Evolutionary conservation across 2,888 invertebrate species (phyloP), one percentile per base, ranked within the genome.

Genomic region (Rhodophaea formosa): DNA sequence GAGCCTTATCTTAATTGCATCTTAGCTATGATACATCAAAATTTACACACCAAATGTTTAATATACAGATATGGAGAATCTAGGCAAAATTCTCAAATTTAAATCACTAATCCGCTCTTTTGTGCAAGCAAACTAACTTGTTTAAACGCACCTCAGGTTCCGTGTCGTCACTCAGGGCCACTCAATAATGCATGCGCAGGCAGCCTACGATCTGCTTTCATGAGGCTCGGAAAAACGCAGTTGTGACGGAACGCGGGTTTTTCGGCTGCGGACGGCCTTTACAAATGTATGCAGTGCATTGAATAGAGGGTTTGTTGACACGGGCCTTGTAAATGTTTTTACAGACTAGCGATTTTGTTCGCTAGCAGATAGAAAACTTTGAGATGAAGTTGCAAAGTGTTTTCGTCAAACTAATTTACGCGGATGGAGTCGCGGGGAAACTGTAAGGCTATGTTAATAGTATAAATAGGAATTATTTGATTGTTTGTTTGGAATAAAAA

Each of bases 121-220:
- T 35, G 58, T n/a, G 39, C 71, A 58, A 76, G 64, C 59, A 14
- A 3, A 66, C 75, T 77, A 7, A 59, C 58, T 59, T 51, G 44
- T 65, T 17, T 15, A 42, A 80, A 77, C 71, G 68, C 59, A 8
- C 63, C n/a, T 10, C 10, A 8, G 57, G 65, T 64, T 80, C 73
- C 83, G 85, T 82, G 86, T 84, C 87, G 86, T 88, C 89, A 88
- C 88, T 89, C 88, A 88, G 85, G 74, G 81, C 77, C 79, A 80
- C 88, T 89, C 84, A 88, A 89, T 89, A 89, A 89, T 89, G 83
- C 83, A 89, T 79, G 80, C 73, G 76, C 79, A 74, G 74, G 64
- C 64, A 68, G 69, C 74, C 72, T 73, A 67, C 75, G 71, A 72
- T 73, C 78, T 70, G 73, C 70, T 76, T 75, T 71, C 70, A 77